These are phyloP conservation scores for Pseudopodoces humilis DNA, from an alignment of 2,113 vertebrate genomes.

Conservation along the genomic window DNA sequence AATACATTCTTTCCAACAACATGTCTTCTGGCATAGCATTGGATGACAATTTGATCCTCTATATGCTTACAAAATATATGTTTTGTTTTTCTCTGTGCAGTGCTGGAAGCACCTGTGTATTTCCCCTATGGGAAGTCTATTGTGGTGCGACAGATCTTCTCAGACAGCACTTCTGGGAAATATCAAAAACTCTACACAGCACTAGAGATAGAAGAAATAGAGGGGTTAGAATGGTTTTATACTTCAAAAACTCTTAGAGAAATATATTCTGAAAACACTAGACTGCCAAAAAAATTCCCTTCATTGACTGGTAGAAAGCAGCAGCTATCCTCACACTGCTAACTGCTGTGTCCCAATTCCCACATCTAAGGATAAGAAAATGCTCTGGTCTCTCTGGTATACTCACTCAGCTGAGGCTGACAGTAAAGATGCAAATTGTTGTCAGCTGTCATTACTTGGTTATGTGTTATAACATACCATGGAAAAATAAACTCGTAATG, in stretches of 20 bases:
- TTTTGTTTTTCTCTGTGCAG: not conserved
- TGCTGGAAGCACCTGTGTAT: not conserved
- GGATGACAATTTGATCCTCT: not conserved
- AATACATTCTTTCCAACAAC: not conserved
- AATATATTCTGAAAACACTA: not conserved
- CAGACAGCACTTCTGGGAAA: conserved; percentile 13
- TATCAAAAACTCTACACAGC: not conserved
- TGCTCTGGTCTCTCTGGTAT: not conserved
- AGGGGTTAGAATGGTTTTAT: not conserved
- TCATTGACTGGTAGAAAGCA: not conserved
- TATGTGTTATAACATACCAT: not conserved
- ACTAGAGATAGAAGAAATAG: not conserved
- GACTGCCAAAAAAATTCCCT: not conserved
- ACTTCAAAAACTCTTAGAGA: not conserved
- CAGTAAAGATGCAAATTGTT: not conserved
- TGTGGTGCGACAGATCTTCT: not conserved
- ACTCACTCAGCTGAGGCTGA: not conserved
- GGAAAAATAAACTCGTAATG: not conserved
- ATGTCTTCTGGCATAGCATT: not conserved
- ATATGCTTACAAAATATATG: not conserved
- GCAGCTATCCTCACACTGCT: not conserved
- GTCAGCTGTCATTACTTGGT: not conserved
- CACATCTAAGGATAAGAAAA: not conserved
- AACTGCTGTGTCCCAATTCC: not conserved
- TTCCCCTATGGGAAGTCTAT: not conserved